Conservation (phyloP, 2,113 vertebrate species). For the Siniperca chuatsi region DNA sequence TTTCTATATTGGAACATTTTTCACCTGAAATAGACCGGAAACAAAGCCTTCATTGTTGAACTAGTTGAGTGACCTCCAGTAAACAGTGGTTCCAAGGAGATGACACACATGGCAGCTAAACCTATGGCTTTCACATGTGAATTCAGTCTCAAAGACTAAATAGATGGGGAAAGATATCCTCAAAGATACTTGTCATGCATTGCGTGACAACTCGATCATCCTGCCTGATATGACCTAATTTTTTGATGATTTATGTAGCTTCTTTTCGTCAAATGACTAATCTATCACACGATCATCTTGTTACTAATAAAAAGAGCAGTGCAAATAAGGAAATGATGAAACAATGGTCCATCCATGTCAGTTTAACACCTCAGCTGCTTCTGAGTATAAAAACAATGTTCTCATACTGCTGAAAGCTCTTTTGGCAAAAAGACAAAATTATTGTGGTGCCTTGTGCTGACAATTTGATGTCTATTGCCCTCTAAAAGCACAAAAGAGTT, state of each 20-base stretch:
- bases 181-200: background rate
- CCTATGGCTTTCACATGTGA: background rate
- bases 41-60: conserved; percentile 44
- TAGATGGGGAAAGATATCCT: background rate
- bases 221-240: background rate
- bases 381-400: conserved; percentile 10
- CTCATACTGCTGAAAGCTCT: conserved; percentile 22
- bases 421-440: conserved; percentile 21
- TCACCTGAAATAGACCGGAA: conserved; percentile 37
- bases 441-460: background rate
- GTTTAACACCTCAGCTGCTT: conserved; percentile 3
- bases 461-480: conserved; percentile 6
- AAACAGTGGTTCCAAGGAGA: background rate
- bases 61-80: conserved; percentile 20
- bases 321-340: conserved; percentile 46
- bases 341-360: background rate
- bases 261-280: conserved; percentile 26
- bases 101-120: conserved; percentile 1
- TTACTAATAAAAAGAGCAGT: conserved; percentile 29
- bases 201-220: background rate
- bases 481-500: conserved; percentile 2
- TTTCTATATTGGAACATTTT: conserved; percentile 13
- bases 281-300: background rate
- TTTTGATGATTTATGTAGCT: background rate
- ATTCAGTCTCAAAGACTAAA: background rate